These are phyloP conservation scores for Takifugu ocellatus DNA, from an alignment of 2,797 vertebrate species.

Conservation along the genomic window DNA sequence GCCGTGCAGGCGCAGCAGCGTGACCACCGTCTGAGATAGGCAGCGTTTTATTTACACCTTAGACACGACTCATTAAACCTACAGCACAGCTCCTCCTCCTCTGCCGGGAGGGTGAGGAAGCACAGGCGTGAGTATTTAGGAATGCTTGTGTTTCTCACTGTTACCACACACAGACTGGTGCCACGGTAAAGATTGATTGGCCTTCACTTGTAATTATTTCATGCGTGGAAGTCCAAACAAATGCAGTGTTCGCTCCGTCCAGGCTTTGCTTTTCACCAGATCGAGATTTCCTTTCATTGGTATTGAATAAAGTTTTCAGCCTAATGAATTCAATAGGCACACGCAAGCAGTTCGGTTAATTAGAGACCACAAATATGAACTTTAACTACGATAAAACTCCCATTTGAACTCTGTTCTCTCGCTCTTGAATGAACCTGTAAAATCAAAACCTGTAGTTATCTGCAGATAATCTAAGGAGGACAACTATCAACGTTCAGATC, in stretches of 20 bases:
- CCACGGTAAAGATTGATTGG: background rate
- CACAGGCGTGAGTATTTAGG: constrained; percentile 13
- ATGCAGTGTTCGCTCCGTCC: background rate
- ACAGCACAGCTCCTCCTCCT: constrained; percentile 27
- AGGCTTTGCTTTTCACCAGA: too few species aligned
- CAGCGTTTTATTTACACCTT: constrained; percentile 63
- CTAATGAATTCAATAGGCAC: too few species aligned
- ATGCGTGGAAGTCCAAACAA: background rate
- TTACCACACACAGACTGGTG: background rate
- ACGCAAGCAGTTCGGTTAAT: too few species aligned
- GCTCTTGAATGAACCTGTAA: too few species aligned
- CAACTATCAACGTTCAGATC: too few species aligned
- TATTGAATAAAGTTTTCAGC: background rate
- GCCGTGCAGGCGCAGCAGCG: constrained; percentile 50
- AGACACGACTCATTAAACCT: constrained; percentile 54
- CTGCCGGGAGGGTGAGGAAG: constrained; percentile 8
- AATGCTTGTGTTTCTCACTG: constrained; percentile 7
- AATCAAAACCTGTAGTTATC: too few species aligned
- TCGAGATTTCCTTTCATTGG: too few species aligned
- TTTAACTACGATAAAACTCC: too few species aligned
- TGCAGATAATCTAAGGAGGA: too few species aligned
- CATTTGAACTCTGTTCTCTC: too few species aligned
- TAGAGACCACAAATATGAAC: too few species aligned
- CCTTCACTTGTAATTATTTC: background rate
- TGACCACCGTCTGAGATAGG: constrained; percentile 36